Conservation (phyloP, 2,797 vertebrate genomes). For the Arnoldichthys spilopterus region DNA sequence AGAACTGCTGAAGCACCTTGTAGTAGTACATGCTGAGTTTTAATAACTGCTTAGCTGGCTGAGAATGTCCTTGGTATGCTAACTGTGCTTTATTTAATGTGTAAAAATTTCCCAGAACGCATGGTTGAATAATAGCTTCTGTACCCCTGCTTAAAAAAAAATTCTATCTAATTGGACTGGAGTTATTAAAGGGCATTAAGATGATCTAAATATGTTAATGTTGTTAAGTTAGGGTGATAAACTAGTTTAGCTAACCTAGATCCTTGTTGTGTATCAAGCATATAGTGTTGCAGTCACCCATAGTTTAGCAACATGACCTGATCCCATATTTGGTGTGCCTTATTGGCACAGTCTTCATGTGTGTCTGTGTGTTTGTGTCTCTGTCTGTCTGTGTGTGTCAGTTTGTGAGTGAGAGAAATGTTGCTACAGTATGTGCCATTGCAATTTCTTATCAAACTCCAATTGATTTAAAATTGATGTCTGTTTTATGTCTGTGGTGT, state of each 20-base stretch:
- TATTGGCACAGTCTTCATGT: background rate
- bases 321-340: background rate
- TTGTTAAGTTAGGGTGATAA: slow-evolving; percentile 26
- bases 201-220: slow-evolving; percentile 23
- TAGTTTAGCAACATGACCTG: background rate
- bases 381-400: no score
- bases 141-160: background rate
- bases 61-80: background rate
- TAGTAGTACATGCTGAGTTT: slow-evolving; percentile 23
- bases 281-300: background rate
- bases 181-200: background rate
- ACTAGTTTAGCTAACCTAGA: slow-evolving; percentile 25
- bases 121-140: background rate
- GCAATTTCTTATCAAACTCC: background rate
- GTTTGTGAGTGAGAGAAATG: background rate
- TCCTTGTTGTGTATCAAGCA: slow-evolving; percentile 26
- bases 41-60: slow-evolving; percentile 13
- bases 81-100: background rate
- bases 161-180: slow-evolving; percentile 6
- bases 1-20: slow-evolving; percentile 16
- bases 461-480: background rate
- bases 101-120: background rate
- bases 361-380: no score
- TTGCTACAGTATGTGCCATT: background rate
- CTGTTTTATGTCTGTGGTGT: background rate